These are phyloP conservation scores for Diarsia rubi DNA, from an alignment of 2,888 invertebrate species.

Conservation along the genomic window DNA sequence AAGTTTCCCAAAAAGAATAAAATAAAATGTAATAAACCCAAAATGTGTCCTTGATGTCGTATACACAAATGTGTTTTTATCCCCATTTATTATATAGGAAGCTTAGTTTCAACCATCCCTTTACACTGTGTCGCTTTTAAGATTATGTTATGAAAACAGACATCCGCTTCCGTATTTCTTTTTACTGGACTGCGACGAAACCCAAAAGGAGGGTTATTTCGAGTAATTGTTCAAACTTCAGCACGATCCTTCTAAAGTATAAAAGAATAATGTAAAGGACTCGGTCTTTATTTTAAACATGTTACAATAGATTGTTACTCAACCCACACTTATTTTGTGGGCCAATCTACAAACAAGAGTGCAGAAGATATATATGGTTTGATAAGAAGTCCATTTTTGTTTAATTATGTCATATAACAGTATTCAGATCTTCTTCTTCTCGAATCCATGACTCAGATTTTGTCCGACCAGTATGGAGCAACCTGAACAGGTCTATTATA, in stretches of 20 bases:
- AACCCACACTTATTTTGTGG: constrained; percentile 6
- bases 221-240: constrained; percentile 42
- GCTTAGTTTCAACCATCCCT: constrained; percentile 12
- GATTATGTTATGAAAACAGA: constrained; percentile 28
- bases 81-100: not conserved
- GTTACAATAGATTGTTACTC: constrained; percentile 13
- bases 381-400: not conserved
- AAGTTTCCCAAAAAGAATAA: too few relatives aligned
- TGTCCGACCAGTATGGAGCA: too few relatives aligned
- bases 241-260: not conserved
- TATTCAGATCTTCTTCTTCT: not conserved
- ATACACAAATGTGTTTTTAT: not conserved
- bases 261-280: constrained; percentile 24
- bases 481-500: too few relatives aligned
- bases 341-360: not conserved
- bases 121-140: constrained; percentile 17
- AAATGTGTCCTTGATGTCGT: not conserved
- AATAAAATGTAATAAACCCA: not conserved
- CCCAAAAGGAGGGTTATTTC: too few relatives aligned
- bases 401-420: too few relatives aligned
- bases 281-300: constrained; percentile 16
- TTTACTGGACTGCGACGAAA: not conserved
- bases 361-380: constrained; percentile 17
- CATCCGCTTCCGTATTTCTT: constrained; percentile 38
- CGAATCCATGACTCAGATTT: too few relatives aligned